phyloP scores from a whole-genome alignment of 2,113 vertebrate genomes.

The Gorsachius goisagi region DNA sequence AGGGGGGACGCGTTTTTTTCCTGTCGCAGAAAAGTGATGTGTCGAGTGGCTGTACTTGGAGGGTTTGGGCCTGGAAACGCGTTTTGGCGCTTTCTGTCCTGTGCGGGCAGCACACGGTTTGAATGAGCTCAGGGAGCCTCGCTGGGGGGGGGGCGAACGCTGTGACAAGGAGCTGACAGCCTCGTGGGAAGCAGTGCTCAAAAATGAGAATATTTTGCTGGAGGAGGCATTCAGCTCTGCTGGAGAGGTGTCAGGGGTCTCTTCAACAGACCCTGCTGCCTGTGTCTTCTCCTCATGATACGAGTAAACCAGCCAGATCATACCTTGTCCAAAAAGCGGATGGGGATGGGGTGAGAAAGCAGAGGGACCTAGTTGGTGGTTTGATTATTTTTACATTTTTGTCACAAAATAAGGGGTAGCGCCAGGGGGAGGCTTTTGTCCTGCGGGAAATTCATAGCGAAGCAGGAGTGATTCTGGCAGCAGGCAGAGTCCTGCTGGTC shows the following conservation, averaged over 20 bases:
- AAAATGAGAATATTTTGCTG: background rate
- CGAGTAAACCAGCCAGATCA: background rate
- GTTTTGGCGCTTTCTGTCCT: accelerated
- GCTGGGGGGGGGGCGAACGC: accelerated
- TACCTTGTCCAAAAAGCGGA: background rate
- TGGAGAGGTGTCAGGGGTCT: background rate
- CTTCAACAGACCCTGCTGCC: background rate
- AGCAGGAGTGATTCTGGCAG: background rate
- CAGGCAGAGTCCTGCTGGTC: accelerated
- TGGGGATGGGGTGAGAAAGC: background rate
- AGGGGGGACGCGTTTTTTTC: background rate
- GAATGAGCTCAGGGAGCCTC: background rate
- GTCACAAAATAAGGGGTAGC: background rate
- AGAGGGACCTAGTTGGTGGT: background rate
- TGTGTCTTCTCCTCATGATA: accelerated
- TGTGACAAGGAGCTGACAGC: background rate
- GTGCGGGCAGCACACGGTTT: accelerated
- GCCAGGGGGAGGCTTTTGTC: background rate
- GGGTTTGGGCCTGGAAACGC: background rate
- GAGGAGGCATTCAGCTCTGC: background rate
- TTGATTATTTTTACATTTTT: background rate
- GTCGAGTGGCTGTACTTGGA: background rate
- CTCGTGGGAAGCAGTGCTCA: accelerated
- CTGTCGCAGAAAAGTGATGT: background rate
- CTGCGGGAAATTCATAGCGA: background rate